Base-by-base conservation (phyloP, 2,797 vertebrate genomes). In the Notolepis coatsorum region DNA sequence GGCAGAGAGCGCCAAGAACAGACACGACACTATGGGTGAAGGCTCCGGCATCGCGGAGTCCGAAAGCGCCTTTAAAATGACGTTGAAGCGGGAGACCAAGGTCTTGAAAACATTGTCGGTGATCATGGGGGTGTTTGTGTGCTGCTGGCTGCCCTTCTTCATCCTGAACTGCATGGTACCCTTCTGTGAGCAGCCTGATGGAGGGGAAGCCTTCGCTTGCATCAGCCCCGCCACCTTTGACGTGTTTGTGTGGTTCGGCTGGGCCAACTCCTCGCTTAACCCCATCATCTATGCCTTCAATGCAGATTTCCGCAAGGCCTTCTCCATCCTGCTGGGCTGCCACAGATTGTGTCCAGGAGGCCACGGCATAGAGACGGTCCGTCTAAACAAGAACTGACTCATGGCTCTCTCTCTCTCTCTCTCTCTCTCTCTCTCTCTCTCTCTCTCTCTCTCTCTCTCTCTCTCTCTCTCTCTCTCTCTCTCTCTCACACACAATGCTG, bases 251-350 rank as follows among this genome's bases (percentile, higher is more conserved):
- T 99, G 98, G 98, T 99, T 99, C 52, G 98, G 98, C 49, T 99
- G 98, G 98, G 97, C 98, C 8, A 99, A 99, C 84, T 99, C 98
- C 31, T 99, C 97, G 51, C 92, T 99, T 77, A 99, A 99, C 85
- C 98, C 98, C 80, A 97, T 99, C 77, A 99, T 99, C 84, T 99
- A 99, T 69, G 97, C 98, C 88, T 99, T 99, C 84, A 99, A 99
- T 35, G 96, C 96, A 1, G 98, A 99, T 89, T 99, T 99, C 83
- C 96, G 97, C 72, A 96, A 95, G 88, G 98, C 98, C 1, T 99
- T 99, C 81, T 97, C 96, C 12, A 94, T 94, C 62, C 95, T 99
- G 77, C 88, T 99, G 78, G 96, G 96, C 84, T 99, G 97, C 91
- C 96, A 98, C 89, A 93, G 91, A 88, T 91, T 98, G 59, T 95